Conservation (phyloP, 2,113 vertebrate species). For the Corydoras maculifer region DNA sequence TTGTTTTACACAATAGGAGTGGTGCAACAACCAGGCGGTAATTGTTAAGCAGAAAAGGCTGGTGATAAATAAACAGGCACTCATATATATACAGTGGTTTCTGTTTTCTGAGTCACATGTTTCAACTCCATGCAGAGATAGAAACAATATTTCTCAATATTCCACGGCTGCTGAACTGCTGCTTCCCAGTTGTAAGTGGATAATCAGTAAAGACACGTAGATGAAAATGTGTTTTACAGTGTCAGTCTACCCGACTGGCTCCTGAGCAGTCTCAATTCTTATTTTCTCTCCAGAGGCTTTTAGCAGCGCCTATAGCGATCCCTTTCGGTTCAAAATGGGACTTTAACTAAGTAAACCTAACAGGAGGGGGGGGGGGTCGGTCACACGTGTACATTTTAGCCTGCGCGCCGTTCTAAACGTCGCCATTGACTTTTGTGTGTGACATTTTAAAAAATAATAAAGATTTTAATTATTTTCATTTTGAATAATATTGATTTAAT, state of each 20-base stretch:
- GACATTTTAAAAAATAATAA: too few relatives aligned
- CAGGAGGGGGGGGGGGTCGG: slow-evolving; percentile 28
- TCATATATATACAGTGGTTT: too few relatives aligned
- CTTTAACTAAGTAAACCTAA: slow-evolving; percentile 51
- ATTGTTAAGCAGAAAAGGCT: background rate
- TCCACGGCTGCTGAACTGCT: background rate
- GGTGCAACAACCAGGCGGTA: background rate
- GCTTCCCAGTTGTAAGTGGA: slow-evolving; percentile 1
- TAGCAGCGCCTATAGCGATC: slow-evolving; percentile 77
- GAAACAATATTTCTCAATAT: too few relatives aligned
- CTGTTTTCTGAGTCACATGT: too few relatives aligned
- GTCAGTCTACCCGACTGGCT: slow-evolving; percentile 2
- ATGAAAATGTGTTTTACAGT: slow-evolving; percentile 19
- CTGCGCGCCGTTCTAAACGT: too few relatives aligned
- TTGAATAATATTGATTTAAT: too few relatives aligned
- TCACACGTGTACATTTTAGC: too few relatives aligned
- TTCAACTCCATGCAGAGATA: too few relatives aligned
- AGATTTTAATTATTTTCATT: too few relatives aligned
- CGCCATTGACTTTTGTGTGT: too few relatives aligned
- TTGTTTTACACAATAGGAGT: background rate
- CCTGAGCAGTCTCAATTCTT: slow-evolving; percentile 17
- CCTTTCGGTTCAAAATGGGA: slow-evolving; percentile 70
- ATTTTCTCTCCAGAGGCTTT: slow-evolving; percentile 55
- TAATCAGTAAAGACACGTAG: slow-evolving; percentile 32
- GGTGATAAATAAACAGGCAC: background rate